A percentile compares a stretch with the other conserved stretches of the same genome.
Conservation (phyloP, 2,113 vertebrate species). For the Nymphicus hollandicus region DNA sequence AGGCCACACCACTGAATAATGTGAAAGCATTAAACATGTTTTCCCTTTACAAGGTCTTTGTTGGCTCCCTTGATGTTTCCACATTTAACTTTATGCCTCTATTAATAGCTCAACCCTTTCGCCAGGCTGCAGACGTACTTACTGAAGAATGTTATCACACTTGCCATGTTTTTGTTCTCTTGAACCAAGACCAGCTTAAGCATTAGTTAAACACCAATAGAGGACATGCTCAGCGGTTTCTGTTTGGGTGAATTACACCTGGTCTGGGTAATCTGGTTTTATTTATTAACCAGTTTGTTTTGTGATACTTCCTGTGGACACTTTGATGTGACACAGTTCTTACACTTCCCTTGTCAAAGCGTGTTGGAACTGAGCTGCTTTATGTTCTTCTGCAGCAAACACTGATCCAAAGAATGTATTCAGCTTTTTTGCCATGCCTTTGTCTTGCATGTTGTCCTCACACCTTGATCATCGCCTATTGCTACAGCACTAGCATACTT, state of each 20-base stretch:
- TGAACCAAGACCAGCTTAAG: neutral
- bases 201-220: neutral
- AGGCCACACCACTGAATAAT: rapidly evolving
- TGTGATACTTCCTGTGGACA: neutral
- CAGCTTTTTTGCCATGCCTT: neutral
- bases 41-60: neutral
- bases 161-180: neutral
- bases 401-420: neutral
- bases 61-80: neutral
- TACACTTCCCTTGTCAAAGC: rapidly evolving
- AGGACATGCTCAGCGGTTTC: neutral
- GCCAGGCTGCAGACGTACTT: neutral
- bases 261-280: neutral
- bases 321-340: neutral
- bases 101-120: neutral
- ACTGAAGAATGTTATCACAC: neutral
- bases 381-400: neutral
- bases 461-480: neutral
- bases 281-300: neutral
- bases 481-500: neutral
- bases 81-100: neutral
- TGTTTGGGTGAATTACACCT: neutral
- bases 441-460: neutral
- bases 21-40: neutral
- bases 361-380: neutral